These are phyloP conservation scores for Cricetomys ansorgei DNA, from an alignment of 2,113 vertebrate genomes.

Conservation along the genomic window DNA sequence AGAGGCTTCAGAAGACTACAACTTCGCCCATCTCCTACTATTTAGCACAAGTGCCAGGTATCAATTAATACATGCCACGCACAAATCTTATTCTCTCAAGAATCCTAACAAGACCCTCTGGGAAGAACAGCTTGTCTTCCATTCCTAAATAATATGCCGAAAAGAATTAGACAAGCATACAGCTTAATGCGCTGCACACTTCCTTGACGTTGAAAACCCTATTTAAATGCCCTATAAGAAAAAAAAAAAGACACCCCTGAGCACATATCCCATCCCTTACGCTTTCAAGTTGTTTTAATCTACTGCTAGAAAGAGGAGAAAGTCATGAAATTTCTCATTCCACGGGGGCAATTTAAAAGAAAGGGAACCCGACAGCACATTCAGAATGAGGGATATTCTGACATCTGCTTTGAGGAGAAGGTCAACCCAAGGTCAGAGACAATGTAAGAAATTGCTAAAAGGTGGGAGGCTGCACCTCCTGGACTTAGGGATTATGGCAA, in stretches of 20 bases:
- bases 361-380: slow-evolving; percentile 75
- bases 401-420: slow-evolving; percentile 84
- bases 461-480: slow-evolving; percentile 81
- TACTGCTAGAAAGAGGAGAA: slow-evolving; percentile 77
- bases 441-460: slow-evolving; percentile 80
- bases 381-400: slow-evolving; percentile 82
- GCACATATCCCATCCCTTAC: slow-evolving; percentile 68
- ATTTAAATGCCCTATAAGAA: slow-evolving; percentile 64
- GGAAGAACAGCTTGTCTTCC: slow-evolving; percentile 53
- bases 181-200: slow-evolving; percentile 20
- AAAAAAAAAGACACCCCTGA: slow-evolving; percentile 62
- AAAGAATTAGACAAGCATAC: slow-evolving; percentile 50
- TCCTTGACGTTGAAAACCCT: slow-evolving; percentile 60
- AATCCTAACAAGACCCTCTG: slow-evolving; percentile 20
- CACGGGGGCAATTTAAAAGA: slow-evolving; percentile 77
- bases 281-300: slow-evolving; percentile 81
- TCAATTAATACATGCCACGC: neutral
- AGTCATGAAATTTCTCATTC: slow-evolving; percentile 79
- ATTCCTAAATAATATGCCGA: slow-evolving; percentile 44
- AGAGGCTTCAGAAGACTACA: neutral
- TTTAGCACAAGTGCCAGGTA: neutral
- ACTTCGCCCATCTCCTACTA: neutral
- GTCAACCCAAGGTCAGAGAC: slow-evolving; percentile 86
- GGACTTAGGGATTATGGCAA: slow-evolving; percentile 81
- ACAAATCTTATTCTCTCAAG: neutral